Evolutionary conservation across 92 coral and sea anemone genomes (phyloP).

Genomic region (Desmophyllum pertusum): DNA sequence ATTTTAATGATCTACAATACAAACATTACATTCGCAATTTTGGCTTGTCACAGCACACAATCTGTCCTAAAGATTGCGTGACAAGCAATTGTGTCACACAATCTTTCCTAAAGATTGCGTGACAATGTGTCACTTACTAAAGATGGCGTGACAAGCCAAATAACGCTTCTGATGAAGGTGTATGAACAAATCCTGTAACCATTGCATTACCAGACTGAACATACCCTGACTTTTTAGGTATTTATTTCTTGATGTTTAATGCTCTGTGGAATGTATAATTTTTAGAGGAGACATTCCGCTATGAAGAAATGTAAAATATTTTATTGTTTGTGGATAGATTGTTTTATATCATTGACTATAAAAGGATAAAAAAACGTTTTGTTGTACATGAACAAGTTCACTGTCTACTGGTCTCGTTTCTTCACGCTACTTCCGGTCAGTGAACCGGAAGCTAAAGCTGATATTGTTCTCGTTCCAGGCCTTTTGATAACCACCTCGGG

Average conservation of each 20-base stretch:
- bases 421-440: neutral
- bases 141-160: too few relatives aligned
- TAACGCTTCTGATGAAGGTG: too few relatives aligned
- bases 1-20: neutral
- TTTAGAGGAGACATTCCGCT: slow-evolving; percentile 15
- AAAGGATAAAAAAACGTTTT: slow-evolving; percentile 33
- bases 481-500: neutral
- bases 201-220: neutral
- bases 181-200: neutral
- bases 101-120: too few relatives aligned
- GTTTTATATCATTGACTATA: slow-evolving; percentile 39
- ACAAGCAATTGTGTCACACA: too few relatives aligned
- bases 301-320: slow-evolving; percentile 37
- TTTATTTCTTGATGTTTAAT: slow-evolving; percentile 4
- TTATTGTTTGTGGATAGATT: slow-evolving; percentile 45
- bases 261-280: slow-evolving; percentile 27
- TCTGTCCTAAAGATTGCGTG: too few relatives aligned
- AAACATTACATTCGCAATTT: neutral
- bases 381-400: neutral
- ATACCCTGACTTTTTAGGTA: slow-evolving; percentile 5
- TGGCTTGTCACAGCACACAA: neutral
- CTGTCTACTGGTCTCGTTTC: neutral
- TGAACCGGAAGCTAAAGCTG: neutral
- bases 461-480: neutral
- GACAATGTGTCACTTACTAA: too few relatives aligned